Base-by-base conservation (phyloP, 2,113 vertebrate species). In the Pteronura brasiliensis region DNA sequence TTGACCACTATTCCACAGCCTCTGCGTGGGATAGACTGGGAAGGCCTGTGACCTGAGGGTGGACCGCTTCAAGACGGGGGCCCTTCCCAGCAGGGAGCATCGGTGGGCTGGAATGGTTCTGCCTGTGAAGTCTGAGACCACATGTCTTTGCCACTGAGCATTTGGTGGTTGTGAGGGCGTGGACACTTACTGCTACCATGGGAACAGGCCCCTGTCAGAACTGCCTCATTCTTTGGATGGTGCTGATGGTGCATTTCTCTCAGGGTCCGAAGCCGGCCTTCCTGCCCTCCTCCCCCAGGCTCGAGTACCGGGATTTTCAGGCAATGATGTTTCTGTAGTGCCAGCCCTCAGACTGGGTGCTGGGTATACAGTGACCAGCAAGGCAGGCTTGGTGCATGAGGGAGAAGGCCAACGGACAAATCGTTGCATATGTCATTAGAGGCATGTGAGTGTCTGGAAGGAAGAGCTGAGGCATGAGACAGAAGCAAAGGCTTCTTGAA, bases 341-440 rank as follows among this genome's bases (percentile, higher is more conserved):
- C 72, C 34, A 11, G 76, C 34, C 34, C 67, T 69, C 67, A 69
- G 25, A 47, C 34, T 18, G 2, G 29, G 61, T 6, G 17, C 83
- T 67, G 59, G 55, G 18, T 34, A 7, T 44, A 27, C 39, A 2
- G 2, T 1, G 6, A 25, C 47, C 23, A 36, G 63, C 25, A 34
- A n/a, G 44, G 31, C 34, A 81, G 42, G 34, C 57, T 63, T 25
- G 57, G 55, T 27, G 39, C 2, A 0, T 0, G 25, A 11, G 21
- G 42, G 76, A 67, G 57, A 31, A 34, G 23, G 59, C 25, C 52
- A 13, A 21, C 0, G 27, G 63, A 39, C 25, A 12, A 4, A 29
- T n/a, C 2, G 5, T 47, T 3, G 1, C 6, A 0, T 5, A 0
- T 49, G 1, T 36, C 15, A 0, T 17, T 3, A 31, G 13, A 23